These are phyloP conservation scores for Macrobrachium rosenbergii DNA, from an alignment of 1,140 invertebrate species.

Conservation along the genomic window DNA sequence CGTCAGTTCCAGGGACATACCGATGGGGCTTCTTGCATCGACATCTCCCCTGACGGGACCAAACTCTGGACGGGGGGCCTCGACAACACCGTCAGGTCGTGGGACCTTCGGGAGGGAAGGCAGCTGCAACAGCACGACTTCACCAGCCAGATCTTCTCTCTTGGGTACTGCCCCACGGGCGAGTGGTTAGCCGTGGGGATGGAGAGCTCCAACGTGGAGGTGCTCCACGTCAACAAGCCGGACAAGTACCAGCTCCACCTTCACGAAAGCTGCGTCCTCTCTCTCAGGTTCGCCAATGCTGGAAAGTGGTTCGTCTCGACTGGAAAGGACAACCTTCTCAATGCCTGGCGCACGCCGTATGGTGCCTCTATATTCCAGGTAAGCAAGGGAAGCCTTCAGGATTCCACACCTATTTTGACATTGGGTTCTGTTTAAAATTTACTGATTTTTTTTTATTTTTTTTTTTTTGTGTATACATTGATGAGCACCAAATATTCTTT, in stretches of 20 bases:
- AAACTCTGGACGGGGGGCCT: slow-evolving; percentile 97
- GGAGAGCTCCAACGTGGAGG: slow-evolving; percentile 97
- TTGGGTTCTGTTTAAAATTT: not conserved
- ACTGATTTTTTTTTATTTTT: not conserved
- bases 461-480: too few species aligned
- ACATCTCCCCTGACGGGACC: slow-evolving; percentile 95
- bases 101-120: slow-evolving; percentile 94
- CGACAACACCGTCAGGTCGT: slow-evolving; percentile 96
- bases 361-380: slow-evolving; percentile 99
- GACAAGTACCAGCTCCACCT: slow-evolving; percentile 98
- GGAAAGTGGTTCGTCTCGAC: slow-evolving; percentile 99
- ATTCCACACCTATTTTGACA: not conserved
- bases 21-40: slow-evolving; percentile 97
- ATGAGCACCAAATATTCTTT: too few species aligned
- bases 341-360: slow-evolving; percentile 98
- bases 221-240: slow-evolving; percentile 92
- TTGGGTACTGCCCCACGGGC: slow-evolving; percentile 97
- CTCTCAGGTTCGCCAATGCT: slow-evolving; percentile 94
- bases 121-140: slow-evolving; percentile 97
- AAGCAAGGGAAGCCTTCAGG: slow-evolving; percentile 54
- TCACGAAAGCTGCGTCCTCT: slow-evolving; percentile 98
- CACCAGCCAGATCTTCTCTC: slow-evolving; percentile 94
- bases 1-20: slow-evolving; percentile 97
- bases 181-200: slow-evolving; percentile 99
- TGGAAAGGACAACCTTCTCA: slow-evolving; percentile 98